A percentile compares a stretch with the other conserved stretches of the same genome.
Conservation (phyloP, 2,888 invertebrate genomes). For the Leucophora obtusa region DNA sequence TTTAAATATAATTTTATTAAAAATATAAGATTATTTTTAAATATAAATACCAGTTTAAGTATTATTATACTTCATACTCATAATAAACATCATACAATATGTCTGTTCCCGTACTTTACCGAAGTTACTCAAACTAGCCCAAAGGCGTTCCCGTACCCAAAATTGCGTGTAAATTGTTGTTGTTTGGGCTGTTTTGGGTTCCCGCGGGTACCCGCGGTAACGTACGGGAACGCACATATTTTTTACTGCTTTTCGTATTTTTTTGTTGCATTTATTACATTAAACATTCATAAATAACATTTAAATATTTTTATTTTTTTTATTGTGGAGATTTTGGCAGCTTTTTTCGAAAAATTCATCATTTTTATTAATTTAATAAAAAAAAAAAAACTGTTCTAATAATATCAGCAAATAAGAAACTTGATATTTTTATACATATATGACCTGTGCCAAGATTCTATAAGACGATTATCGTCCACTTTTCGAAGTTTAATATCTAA, state of each 20-base stretch:
- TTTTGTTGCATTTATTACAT: slow-evolving; percentile 20
- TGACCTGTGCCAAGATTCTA: too few species aligned
- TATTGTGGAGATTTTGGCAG: slow-evolving; percentile 52
- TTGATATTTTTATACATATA: too few species aligned
- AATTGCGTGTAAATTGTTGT: too few species aligned
- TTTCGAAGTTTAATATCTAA: too few species aligned
- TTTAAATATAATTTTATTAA: slow-evolving; percentile 56
- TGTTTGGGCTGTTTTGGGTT: too few species aligned
- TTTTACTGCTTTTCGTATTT: slow-evolving; percentile 6
- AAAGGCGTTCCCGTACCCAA: too few species aligned
- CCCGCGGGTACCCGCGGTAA: too few species aligned
- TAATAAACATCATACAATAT: slow-evolving; percentile 4
- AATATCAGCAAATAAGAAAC: slow-evolving; percentile 21
- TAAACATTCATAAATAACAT: slow-evolving; percentile 53
- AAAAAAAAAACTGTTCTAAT: slow-evolving; percentile 37
- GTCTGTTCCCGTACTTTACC: too few species aligned
- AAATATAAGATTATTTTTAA: slow-evolving; percentile 52
- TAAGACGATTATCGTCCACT: too few species aligned
- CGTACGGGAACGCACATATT: too few species aligned
- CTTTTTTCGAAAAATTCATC: slow-evolving; percentile 39
- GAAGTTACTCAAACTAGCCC: too few species aligned
- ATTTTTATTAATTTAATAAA: slow-evolving; percentile 33
- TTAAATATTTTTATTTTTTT: slow-evolving; percentile 23
- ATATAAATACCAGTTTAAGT: slow-evolving; percentile 45
- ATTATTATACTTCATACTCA: background rate